Percentiles rank a stretch among this genome's conserved stretches.
These are phyloP conservation scores for Guaruba guarouba DNA, from an alignment of 2,113 vertebrate genomes.

Conservation along the genomic window DNA sequence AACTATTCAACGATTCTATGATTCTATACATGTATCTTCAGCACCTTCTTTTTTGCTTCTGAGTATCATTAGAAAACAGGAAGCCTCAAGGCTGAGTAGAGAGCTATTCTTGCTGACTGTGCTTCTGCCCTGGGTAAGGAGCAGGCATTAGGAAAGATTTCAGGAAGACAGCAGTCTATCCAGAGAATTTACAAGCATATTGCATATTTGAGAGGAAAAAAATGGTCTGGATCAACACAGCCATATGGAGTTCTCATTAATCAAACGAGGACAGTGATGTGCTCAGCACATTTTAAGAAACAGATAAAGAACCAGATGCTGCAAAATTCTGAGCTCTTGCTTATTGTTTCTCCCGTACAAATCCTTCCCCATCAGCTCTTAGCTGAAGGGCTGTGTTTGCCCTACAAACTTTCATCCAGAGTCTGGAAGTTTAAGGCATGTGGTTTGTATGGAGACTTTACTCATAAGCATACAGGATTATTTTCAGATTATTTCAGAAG, in stretches of 20 bases:
- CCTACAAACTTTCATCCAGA: background rate
- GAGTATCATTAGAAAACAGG: background rate
- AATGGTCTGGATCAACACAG: background rate
- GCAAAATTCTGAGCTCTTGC: background rate
- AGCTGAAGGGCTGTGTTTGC: background rate
- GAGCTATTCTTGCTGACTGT: background rate
- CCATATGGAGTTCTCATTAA: background rate
- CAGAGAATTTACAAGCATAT: background rate
- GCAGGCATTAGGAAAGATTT: background rate
- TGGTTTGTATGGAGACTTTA: background rate
- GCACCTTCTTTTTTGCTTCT: background rate
- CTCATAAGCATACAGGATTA: background rate
- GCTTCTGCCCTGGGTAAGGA: background rate
- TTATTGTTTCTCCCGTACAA: background rate
- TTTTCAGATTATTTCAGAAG: background rate
- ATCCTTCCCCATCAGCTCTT: background rate
- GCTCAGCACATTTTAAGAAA: background rate
- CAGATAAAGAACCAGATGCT: background rate
- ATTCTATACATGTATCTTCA: background rate
- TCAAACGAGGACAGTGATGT: background rate
- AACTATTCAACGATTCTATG: too few species aligned
- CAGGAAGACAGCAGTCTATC: background rate
- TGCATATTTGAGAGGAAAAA: background rate
- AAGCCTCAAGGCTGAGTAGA: background rate
- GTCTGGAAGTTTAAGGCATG: background rate